Evolutionary conservation across 2,113 vertebrate genomes (phyloP).

Genomic region (Hipposideros armiger): DNA sequence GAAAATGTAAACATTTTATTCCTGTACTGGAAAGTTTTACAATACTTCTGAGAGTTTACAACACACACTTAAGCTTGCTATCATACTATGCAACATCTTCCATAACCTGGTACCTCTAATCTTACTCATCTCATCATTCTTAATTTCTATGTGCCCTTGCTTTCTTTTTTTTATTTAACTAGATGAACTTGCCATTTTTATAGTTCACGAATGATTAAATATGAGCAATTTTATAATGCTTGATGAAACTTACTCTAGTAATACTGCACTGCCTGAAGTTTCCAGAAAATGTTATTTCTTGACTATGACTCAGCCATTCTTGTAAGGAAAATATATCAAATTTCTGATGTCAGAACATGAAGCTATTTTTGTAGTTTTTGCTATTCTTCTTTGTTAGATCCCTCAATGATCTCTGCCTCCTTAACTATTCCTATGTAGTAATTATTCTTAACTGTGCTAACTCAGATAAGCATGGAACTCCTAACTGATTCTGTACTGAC

Average conservation of each 20-base stretch:
- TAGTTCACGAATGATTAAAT: not conserved
- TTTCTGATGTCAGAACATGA: not conserved
- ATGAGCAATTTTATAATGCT: not conserved
- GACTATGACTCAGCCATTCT: not conserved
- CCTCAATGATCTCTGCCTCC: not conserved
- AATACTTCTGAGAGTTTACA: not conserved
- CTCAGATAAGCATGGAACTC: not conserved
- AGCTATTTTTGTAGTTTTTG: not conserved
- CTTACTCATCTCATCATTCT: not conserved
- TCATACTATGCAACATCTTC: not conserved
- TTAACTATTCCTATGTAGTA: not conserved
- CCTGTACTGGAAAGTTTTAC: not conserved
- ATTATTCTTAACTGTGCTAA: not conserved
- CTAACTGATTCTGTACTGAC: not conserved
- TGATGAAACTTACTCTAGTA: not conserved
- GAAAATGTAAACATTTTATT: not conserved
- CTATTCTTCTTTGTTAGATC: not conserved
- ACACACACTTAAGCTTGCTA: not conserved
- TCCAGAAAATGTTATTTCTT: constrained; percentile 19
- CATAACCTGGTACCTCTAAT: not conserved
- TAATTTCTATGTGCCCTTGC: not conserved
- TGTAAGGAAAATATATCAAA: not conserved
- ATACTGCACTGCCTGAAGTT: not conserved
- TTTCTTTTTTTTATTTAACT: not conserved
- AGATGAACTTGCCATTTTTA: not conserved